Percentiles rank a stretch among this genome's conserved stretches.
phyloP scores from a whole-genome alignment of 2,888 invertebrate species.

The Meteorus colon region DNA sequence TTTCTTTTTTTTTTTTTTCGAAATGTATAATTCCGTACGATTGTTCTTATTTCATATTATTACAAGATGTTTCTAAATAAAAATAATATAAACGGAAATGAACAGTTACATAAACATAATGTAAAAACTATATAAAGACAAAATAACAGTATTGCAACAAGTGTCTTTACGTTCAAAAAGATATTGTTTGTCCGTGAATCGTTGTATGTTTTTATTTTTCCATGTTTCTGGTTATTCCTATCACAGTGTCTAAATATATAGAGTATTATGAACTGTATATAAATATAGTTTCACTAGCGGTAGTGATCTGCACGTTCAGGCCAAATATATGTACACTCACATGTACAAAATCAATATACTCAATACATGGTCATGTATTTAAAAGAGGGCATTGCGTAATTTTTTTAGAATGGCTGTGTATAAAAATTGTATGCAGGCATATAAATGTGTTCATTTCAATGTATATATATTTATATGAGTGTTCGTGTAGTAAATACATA shows the following conservation, averaged over 20 bases:
- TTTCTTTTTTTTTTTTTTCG: too few species aligned
- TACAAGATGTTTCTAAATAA: background rate
- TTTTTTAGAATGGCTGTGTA: constrained; percentile 44
- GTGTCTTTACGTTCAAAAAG: constrained; percentile 49
- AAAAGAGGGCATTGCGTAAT: constrained; percentile 46
- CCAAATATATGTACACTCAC: background rate
- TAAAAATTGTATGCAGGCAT: constrained; percentile 10
- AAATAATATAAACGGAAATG: background rate
- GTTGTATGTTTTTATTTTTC: background rate
- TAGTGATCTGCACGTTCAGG: background rate
- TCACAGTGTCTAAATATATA: background rate
- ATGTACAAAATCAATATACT: constrained; percentile 3
- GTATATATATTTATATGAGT: constrained; percentile 21
- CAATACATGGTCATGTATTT: background rate
- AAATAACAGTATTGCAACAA: constrained; percentile 70
- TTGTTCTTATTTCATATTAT: background rate
- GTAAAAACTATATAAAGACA: constrained; percentile 60
- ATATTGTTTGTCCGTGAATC: constrained; percentile 26
- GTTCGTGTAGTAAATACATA: background rate
- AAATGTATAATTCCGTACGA: background rate
- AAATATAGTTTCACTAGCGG: background rate
- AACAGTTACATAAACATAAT: background rate
- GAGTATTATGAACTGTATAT: too few species aligned
- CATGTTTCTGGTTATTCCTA: background rate
- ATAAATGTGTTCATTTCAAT: background rate